A percentile compares a stretch with the other conserved stretches of the same genome.
phyloP scores from a whole-genome alignment of 2,797 vertebrate genomes.

The Lepilemur septentrionalis region DNA sequence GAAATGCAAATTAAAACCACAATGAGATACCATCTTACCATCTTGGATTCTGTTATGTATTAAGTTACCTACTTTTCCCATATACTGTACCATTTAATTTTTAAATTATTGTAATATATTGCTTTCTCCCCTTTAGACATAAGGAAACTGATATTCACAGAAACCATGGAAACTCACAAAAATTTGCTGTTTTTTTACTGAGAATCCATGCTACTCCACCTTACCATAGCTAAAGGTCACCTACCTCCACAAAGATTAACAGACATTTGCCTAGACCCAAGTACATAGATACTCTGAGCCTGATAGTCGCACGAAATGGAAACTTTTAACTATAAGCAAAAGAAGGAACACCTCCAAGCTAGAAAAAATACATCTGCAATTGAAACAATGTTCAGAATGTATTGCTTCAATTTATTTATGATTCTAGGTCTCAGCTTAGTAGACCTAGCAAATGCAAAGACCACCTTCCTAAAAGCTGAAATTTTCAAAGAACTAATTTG shows the following conservation, averaged over 20 bases:
- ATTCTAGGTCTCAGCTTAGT: not conserved
- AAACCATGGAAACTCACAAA: not conserved
- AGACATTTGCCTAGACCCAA: not conserved
- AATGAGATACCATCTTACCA: too few relatives aligned
- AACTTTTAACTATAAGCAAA: not conserved
- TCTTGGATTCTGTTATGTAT: not conserved
- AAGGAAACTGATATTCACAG: not conserved
- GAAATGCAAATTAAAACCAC: too few relatives aligned
- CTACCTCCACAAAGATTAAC: not conserved
- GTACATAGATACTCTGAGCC: not conserved
- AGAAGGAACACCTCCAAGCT: not conserved
- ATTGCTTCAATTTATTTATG: not conserved
- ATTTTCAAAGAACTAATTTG: constrained; percentile 16
- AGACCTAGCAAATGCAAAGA: not conserved
- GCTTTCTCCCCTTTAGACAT: not conserved
- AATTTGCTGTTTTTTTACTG: not conserved
- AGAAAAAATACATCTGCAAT: not conserved
- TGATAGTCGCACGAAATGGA: not conserved
- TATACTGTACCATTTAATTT: not conserved
- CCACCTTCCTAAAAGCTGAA: not conserved
- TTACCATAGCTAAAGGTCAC: not conserved
- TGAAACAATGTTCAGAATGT: not conserved
- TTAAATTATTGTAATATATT: not conserved
- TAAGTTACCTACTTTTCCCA: not conserved
- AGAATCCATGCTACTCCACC: not conserved